Base-by-base conservation (phyloP, 1,140 invertebrate species). In the Rhagoletis pomonella region DNA sequence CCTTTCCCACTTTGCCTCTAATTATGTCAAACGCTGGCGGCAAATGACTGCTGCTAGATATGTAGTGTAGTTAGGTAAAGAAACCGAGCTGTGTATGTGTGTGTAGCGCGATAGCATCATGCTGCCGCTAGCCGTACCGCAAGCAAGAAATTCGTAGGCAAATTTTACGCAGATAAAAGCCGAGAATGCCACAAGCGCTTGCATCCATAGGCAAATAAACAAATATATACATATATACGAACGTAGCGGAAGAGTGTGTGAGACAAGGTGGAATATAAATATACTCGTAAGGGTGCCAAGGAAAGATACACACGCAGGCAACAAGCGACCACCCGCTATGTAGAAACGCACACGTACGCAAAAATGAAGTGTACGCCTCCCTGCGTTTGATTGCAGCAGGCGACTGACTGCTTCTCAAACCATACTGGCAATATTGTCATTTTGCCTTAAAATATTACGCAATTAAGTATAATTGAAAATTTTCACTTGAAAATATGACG, bases 381-480 rank as follows among this genome's bases (percentile, higher is more conserved):
- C 4, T 58, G 58, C 39, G 73, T 3, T 42, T 12, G 29, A 10
- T 39, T 29, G 67, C 39, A 73, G 29, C 19, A 6, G 29, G 10
- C 29, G 29, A 29, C 29, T 29, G 19, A 1, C 42, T 17, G n/a
- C 39, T 6, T 85, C 29, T 9, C 29, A 9, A 4, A 50, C 58
- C 29, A 12, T n/a, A 55, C n/a, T n/a, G n/a, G 9, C 73, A 81
- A 10, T 55, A 2, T 81, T 81, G 73, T 17, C 47, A 86, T 67
- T 60, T 10, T 47, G 42, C 65, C 77, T 65, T 84, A 50, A 47
- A 62, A 60, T 87, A 84, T 87, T 87, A 81, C 64, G 87, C 87
- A 88, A 88, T 88, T 88, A 88, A 88, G 87, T 86, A 85, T 88
- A 88, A 88, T 88, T 88, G 87, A 88, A 88, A 88, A 88, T 86